These are phyloP conservation scores for Galerucella pusilla DNA, from an alignment of 2,888 invertebrate species.

Conservation along the genomic window DNA sequence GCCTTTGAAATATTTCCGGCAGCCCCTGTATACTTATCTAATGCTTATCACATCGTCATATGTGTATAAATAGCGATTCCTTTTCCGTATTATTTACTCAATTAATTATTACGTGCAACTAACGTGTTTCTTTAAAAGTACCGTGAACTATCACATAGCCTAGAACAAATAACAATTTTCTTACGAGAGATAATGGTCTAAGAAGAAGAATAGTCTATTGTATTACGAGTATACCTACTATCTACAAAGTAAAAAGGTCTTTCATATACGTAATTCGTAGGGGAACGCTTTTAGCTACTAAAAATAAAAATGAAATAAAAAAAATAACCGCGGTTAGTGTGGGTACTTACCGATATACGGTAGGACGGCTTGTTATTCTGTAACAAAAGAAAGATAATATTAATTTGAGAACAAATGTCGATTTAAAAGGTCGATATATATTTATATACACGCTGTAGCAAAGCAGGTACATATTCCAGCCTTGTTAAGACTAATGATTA, in stretches of 20 bases:
- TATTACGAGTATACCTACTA: constrained; percentile 8
- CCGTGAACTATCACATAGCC: constrained; percentile 25
- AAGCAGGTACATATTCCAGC: neutral
- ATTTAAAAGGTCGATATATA: neutral
- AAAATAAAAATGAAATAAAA: neutral
- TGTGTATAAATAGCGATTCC: constrained; percentile 1
- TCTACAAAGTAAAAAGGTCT: neutral
- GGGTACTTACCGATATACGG: constrained; percentile 15
- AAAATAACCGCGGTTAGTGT: neutral
- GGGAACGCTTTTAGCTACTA: neutral
- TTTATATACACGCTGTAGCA: constrained; percentile 1
- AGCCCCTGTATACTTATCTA: neutral
- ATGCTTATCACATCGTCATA: neutral
- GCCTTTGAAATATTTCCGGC: too few relatives aligned
- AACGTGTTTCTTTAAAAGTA: constrained; percentile 14
- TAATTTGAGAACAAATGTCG: neutral
- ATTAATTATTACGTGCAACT: constrained; percentile 22
- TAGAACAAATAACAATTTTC: constrained; percentile 34
- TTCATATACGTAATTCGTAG: constrained; percentile 14
- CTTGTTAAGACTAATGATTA: neutral
- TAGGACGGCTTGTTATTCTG: neutral
- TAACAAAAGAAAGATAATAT: neutral
- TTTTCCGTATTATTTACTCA: constrained; percentile 21
- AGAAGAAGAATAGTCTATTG: constrained; percentile 25
- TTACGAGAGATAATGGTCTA: constrained; percentile 27